Conservation (phyloP, 1,140 invertebrate genomes). For the Drosophila grimshawi region DNA sequence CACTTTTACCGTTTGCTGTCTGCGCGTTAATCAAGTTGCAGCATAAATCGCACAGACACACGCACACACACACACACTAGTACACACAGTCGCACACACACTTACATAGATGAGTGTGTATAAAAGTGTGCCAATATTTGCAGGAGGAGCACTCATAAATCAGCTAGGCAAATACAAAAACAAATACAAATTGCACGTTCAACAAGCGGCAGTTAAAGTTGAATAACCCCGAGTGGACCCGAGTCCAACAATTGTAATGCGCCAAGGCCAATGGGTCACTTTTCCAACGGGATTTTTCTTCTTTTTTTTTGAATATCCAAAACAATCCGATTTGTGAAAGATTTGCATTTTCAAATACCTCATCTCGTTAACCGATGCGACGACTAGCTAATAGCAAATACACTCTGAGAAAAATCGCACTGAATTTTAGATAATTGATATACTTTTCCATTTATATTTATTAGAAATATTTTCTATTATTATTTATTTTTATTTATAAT, state of each 20-base stretch:
- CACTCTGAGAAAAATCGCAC: no score
- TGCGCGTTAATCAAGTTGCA: slow-evolving; percentile 62
- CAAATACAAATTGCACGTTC: neutral
- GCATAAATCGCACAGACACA: slow-evolving; percentile 53
- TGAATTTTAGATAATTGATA: no score
- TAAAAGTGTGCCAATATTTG: slow-evolving; percentile 69
- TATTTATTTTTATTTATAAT: no score
- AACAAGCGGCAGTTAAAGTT: slow-evolving; percentile 50
- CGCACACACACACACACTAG: slow-evolving; percentile 6
- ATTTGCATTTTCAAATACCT: no score
- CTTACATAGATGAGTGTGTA: slow-evolving; percentile 11
- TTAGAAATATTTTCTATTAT: no score
- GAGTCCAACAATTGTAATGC: slow-evolving; percentile 1
- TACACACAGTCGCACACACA: neutral
- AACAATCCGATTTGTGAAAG: no score
- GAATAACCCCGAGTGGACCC: slow-evolving; percentile 60
- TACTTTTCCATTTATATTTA: no score
- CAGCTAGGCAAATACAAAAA: slow-evolving; percentile 69
- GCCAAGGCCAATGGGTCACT: slow-evolving; percentile 12
- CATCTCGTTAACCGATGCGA: no score
- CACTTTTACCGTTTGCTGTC: slow-evolving; percentile 30
- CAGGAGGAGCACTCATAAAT: slow-evolving; percentile 67
- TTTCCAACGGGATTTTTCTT: slow-evolving; percentile 3
- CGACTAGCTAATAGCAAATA: no score
- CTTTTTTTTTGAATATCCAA: no score